Conservation (phyloP, 2,888 invertebrate species). For the Oconnorella tubifera region DNA sequence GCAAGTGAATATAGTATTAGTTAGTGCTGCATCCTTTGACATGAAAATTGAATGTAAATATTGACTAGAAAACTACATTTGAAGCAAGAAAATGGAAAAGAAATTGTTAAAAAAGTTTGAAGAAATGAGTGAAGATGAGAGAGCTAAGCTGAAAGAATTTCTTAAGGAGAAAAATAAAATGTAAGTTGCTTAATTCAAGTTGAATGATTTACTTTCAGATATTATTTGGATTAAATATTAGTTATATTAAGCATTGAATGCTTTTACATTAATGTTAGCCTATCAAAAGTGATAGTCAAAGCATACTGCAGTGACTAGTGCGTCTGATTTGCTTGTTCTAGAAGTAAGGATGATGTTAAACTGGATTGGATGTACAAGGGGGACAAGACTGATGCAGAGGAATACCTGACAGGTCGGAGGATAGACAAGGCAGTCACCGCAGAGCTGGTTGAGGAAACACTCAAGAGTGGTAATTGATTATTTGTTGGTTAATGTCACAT, state of each 20-base stretch:
- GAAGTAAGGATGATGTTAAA: conserved; percentile 16
- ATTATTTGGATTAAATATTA: neutral
- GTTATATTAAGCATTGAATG: neutral
- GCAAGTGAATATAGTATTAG: too few relatives aligned
- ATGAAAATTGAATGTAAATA: too few relatives aligned
- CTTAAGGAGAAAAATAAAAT: conserved; percentile 26
- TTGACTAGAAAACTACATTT: too few relatives aligned
- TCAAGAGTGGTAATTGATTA: neutral
- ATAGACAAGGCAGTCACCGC: conserved; percentile 59
- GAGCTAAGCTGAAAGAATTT: conserved; percentile 25
- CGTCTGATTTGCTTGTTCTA: neutral
- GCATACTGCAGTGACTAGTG: too few relatives aligned
- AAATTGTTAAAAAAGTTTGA: conserved; percentile 28
- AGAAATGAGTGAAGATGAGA: conserved; percentile 27
- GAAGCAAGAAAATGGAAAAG: conserved; percentile 27
- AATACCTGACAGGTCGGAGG: conserved; percentile 77
- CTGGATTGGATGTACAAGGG: conserved; percentile 60
- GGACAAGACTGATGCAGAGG: conserved; percentile 70
- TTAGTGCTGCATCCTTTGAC: too few relatives aligned
- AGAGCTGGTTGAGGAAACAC: conserved; percentile 30
- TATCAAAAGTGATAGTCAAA: neutral
- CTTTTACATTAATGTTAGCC: neutral
- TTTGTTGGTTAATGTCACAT: neutral
- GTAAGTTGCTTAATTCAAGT: too few relatives aligned
- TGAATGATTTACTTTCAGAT: neutral